These are phyloP conservation scores for Clusia tigrina DNA, from an alignment of 2,888 invertebrate species.

Conservation along the genomic window DNA sequence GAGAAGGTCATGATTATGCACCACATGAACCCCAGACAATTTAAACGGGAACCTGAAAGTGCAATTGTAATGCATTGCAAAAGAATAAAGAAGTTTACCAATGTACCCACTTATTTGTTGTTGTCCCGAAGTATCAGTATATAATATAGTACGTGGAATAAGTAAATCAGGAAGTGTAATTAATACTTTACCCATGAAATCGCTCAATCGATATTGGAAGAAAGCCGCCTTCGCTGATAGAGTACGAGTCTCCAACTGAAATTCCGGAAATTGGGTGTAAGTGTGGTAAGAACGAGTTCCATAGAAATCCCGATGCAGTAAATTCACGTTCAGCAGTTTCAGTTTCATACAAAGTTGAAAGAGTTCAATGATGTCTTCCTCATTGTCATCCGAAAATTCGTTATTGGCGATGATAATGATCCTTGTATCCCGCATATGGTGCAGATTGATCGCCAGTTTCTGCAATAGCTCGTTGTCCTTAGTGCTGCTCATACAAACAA, in stretches of 20 bases:
- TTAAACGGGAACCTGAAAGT: constrained; percentile 35
- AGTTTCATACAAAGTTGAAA: constrained; percentile 30
- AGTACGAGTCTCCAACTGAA: constrained; percentile 23
- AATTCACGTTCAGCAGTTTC: constrained; percentile 41
- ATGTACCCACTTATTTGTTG: constrained; percentile 42
- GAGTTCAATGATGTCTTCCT: constrained; percentile 20
- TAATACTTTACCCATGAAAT: constrained; percentile 38
- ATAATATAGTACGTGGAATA: constrained; percentile 43
- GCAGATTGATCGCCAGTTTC: constrained; percentile 32
- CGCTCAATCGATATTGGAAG: constrained; percentile 35
- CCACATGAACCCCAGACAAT: background rate
- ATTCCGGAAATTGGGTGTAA: constrained; percentile 39
- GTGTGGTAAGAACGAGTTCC: constrained; percentile 32
- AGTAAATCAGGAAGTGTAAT: constrained; percentile 40
- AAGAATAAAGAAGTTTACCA: constrained; percentile 35
- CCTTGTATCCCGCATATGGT: constrained; percentile 36
- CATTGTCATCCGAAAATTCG: background rate
- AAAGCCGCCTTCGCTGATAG: constrained; percentile 2
- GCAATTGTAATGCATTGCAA: constrained; percentile 42
- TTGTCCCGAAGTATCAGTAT: constrained; percentile 27
- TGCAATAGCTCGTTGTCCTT: background rate
- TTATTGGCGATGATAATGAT: constrained; percentile 32
- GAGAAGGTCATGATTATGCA: constrained; percentile 9
- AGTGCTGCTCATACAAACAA: constrained; percentile 34
- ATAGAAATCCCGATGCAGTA: constrained; percentile 21